Evolutionary conservation across 2,113 vertebrate genomes (phyloP), one percentile per base, ranked within the genome.

Genomic region (Elephas maximus): DNA sequence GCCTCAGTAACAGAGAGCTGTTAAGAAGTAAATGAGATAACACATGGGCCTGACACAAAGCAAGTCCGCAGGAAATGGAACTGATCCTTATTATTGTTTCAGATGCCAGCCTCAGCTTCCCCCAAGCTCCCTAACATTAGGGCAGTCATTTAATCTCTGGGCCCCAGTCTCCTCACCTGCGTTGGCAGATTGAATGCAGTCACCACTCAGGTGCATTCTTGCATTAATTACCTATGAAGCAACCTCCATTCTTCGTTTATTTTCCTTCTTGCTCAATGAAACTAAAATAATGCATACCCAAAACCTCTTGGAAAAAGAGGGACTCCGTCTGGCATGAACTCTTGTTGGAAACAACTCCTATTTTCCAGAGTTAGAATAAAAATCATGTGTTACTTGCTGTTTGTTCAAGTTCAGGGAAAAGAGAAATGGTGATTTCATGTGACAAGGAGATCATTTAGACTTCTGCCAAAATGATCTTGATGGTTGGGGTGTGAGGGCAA

Each of bases 231-330:
- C 65, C 81, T 92, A n/a, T 41, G 33, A 86, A 57, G 14, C 18
- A 48, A 85, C 6, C 51, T 62, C 81, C 24, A 26, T 41, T 91
- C 85, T 60, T 9, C 37, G 23, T 76, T 37, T 87, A 60, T 67
- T 96, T 77, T 90, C 94, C 88, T 67, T 8, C 30, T 65, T 81
- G 2, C 60, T 89, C 11, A 11, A 73, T 90, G 11, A 74, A 81
- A 94, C 90, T 79, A 96, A 97, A 98, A 94, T 92, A 82, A 78
- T 53, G 85, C 20, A 62, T 90, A 87, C 53, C 80, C 41, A 94
- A 95, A 87, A 65, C 37, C 53, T 93, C 63, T 93, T 82, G 45
- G 62, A 95, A 88, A 95, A 96, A 90, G 24, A 93, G 85, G 51
- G 15, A 45, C 24, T 63, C 51, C 9, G 12, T 45, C 41, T 67